Base-by-base conservation (phyloP, 2,113 vertebrate species). In the Miniopterus natalensis region DNA sequence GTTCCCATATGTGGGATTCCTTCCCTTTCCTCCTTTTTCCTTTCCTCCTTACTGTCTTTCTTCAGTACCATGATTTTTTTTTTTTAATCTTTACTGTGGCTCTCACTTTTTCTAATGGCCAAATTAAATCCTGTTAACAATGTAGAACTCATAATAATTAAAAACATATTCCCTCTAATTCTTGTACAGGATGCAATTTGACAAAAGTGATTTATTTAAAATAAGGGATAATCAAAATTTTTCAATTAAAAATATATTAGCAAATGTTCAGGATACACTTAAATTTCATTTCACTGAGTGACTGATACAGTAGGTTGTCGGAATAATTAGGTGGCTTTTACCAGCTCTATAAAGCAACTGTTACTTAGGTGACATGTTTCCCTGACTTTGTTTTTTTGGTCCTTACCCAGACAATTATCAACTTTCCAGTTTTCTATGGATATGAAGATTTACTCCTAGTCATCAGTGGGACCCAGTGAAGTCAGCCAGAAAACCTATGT, bases 371-470 rank as follows among this genome's bases (percentile, higher is more conserved):
- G 88, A 94, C 83, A 21, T 96, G 91, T 97, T 95, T 97, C 95
- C 95, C 92, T 97, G 97, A 95, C 94, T 97, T 97, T 96, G 81
- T 92, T 95, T 96, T 97, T 96, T 97, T 91, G 94, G 91, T 97
- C 94, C 95, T 97, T 96, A 97, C 93, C 95, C 92, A 97, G 96
- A 97, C 90, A 97, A 31, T 97, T 97, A 92, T 36, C 94, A 97
- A 12, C 97, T 96, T 97, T 92, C 88, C 88, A 96, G 94, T 97
- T 96, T 96, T 96, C 96, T 97, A 68, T 96, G 96, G 96, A 97
- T 96, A 81, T 96, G 94, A 97, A 98, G 97, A 97, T 92, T 95
- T 97, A 96, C 95, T 90, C 15, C 92, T 98, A 97, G 95, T 97
- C 92, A 88, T 97, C 96, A 96, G 61, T 97, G 92, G 96, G 92